Evolutionary conservation across 2,113 vertebrate genomes (phyloP).

Genomic region (Zosterops lateralis): DNA sequence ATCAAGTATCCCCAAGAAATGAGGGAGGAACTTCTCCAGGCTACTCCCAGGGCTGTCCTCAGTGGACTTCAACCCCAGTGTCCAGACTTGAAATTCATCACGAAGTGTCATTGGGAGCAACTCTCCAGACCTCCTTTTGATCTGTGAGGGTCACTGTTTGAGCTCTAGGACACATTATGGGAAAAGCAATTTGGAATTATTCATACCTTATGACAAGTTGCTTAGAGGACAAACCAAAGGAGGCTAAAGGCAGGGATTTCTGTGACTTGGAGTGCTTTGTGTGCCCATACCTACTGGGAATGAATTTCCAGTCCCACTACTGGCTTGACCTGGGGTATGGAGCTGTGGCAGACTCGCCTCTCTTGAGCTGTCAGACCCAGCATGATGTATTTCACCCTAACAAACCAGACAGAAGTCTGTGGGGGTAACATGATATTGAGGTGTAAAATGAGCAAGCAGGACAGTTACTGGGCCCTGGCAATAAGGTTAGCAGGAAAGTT

Average conservation of each 20-base stretch:
- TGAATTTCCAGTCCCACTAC: not conserved
- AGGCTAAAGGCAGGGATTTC: not conserved
- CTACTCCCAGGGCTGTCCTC: not conserved
- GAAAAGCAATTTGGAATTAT: not conserved
- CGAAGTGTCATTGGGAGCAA: not conserved
- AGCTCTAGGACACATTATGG: not conserved
- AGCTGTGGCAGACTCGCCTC: not conserved
- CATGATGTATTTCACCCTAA: not conserved
- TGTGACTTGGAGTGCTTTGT: not conserved
- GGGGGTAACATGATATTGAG: not conserved
- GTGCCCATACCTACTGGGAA: not conserved
- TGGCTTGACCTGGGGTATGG: not conserved
- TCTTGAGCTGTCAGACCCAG: not conserved
- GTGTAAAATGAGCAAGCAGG: not conserved
- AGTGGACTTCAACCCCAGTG: not conserved
- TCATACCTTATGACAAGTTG: accelerated
- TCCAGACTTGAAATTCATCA: not conserved
- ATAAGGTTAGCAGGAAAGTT: not conserved
- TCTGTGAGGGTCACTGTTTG: not conserved
- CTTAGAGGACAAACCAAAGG: not conserved
- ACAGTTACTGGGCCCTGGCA: not conserved
- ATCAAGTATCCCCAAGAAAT: not conserved
- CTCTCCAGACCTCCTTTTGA: not conserved
- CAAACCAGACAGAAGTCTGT: not conserved
- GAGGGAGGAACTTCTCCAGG: not conserved